Conservation (phyloP, 2,113 vertebrate genomes). For the Numenius arquata region DNA sequence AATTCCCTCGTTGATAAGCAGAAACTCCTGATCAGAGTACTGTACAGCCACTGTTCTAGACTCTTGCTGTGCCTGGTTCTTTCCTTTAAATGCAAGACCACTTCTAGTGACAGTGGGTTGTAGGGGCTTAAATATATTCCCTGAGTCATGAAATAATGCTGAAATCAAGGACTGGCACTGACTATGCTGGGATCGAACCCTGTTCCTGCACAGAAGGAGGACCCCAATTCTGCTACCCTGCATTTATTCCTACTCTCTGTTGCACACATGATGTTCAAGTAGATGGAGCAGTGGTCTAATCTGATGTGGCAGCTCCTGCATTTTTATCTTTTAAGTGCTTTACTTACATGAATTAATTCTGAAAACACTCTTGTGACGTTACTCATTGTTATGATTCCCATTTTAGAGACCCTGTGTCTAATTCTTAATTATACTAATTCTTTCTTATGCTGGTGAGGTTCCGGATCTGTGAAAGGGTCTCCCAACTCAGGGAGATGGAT, state of each 20-base stretch:
- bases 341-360: conserved; percentile 56
- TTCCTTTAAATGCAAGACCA: neutral
- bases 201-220: neutral
- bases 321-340: conserved; percentile 55
- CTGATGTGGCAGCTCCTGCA: conserved; percentile 17
- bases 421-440: conserved; percentile 62
- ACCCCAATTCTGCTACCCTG: neutral
- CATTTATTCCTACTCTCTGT: neutral
- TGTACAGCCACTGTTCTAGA: accelerated
- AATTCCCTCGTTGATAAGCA: neutral
- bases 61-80: neutral
- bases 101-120: neutral
- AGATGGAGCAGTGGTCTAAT: conserved; percentile 34
- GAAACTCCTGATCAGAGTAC: neutral
- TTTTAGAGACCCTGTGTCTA: conserved; percentile 61
- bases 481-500: conserved; percentile 46
- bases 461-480: conserved; percentile 18
- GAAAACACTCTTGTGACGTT: conserved; percentile 57
- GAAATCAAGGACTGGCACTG: neutral
- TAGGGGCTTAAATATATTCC: neutral
- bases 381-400: conserved; percentile 63
- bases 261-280: neutral
- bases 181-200: neutral
- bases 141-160: neutral
- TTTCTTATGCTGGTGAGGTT: conserved; percentile 39